Percentiles rank a stretch among this genome's conserved stretches.
Evolutionary conservation across 2,113 vertebrate genomes (phyloP).

Genomic region (Campylomormyrus tamandua): DNA sequence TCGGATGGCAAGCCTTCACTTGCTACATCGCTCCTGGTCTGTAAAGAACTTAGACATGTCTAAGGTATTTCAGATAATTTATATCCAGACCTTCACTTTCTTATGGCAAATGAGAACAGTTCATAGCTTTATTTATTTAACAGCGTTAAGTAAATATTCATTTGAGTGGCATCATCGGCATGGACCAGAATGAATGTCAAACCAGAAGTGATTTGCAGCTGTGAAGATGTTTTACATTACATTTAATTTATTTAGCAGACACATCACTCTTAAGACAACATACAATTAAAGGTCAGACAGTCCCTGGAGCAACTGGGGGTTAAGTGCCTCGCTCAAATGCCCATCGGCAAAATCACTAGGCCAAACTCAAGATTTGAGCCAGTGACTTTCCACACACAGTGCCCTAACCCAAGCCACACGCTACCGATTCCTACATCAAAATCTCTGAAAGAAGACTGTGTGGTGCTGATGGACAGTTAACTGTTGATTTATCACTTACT

Average conservation of each 20-base stretch:
- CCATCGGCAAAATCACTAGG: not conserved
- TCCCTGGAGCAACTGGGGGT: not conserved
- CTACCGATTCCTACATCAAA: not conserved
- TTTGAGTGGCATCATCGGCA: not conserved
- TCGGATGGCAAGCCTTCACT: constrained; percentile 12
- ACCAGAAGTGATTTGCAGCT: not conserved
- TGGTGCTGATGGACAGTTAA: not conserved
- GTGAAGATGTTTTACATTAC: not conserved
- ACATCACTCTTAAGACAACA: not conserved
- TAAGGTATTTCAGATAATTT: not conserved
- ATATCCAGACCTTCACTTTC: not conserved
- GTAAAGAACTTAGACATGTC: not conserved
- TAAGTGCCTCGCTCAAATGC: not conserved
- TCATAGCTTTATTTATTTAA: not conserved
- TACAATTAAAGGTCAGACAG: not conserved
- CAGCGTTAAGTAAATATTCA: not conserved
- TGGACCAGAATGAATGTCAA: not conserved
- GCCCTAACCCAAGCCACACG: not conserved
- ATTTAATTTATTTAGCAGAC: not conserved
- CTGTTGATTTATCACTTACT: not conserved
- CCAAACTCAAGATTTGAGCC: not conserved
- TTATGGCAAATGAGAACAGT: not conserved
- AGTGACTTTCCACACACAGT: not conserved
- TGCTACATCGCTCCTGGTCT: not conserved
- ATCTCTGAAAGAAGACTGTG: not conserved